Conservation (phyloP, 1,140 invertebrate genomes). For the Ditylenchus dipsaci region DNA sequence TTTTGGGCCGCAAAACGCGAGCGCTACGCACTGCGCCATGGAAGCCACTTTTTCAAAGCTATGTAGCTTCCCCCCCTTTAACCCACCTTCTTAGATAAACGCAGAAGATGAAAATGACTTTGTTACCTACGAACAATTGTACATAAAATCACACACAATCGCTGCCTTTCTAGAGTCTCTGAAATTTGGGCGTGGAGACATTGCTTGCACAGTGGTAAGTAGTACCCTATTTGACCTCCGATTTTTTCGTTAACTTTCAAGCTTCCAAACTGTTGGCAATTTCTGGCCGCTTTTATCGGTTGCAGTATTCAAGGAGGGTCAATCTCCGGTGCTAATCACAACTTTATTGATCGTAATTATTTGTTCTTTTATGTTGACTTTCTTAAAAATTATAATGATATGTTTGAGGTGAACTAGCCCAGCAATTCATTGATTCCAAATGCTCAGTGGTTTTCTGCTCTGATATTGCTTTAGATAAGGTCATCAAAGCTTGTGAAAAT, state of each 20-base stretch:
- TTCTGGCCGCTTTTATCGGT: constrained; percentile 28
- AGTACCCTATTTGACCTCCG: neutral
- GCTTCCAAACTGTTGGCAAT: constrained; percentile 37
- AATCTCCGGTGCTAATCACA: constrained; percentile 40
- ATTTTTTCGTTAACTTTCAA: neutral
- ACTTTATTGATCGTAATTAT: constrained; percentile 39
- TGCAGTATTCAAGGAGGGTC: constrained; percentile 62
- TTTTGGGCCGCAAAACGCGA: too few species aligned
- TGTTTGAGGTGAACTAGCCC: constrained; percentile 68
- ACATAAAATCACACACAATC: constrained; percentile 18
- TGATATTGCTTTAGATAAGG: constrained; percentile 65
- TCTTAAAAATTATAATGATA: neutral
- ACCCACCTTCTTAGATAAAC: constrained; percentile 20
- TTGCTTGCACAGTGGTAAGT: constrained; percentile 6
- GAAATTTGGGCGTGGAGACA: constrained; percentile 65
- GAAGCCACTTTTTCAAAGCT: too few species aligned
- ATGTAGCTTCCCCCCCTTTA: neutral
- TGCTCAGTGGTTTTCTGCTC: constrained; percentile 70
- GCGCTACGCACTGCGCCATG: too few species aligned
- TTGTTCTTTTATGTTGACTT: neutral
- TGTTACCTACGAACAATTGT: constrained; percentile 23
- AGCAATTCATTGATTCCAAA: constrained; percentile 67
- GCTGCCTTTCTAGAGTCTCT: constrained; percentile 31
- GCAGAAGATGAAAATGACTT: constrained; percentile 29
- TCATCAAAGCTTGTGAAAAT: constrained; percentile 55